A percentile compares a stretch with the other conserved stretches of the same genome.
These are phyloP conservation scores for Ivindomyrus marchei DNA, from an alignment of 2,113 vertebrate genomes.

Conservation along the genomic window DNA sequence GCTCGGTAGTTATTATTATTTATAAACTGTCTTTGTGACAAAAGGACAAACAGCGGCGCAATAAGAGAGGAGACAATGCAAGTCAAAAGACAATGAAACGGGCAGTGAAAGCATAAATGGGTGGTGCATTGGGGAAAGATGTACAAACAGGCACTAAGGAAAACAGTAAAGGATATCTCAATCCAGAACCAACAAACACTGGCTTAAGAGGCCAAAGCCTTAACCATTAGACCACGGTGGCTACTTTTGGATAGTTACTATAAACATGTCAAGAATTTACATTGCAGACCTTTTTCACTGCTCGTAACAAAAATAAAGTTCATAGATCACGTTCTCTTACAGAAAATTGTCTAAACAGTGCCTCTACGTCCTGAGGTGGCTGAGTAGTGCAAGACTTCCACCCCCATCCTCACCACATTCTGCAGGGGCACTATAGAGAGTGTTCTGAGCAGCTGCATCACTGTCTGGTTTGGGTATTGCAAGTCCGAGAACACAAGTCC, in stretches of 20 bases:
- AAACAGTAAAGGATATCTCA: background rate
- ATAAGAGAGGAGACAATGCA: background rate
- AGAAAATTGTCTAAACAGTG: background rate
- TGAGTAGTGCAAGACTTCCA: background rate
- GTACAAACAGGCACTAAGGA: background rate
- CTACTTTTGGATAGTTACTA: background rate
- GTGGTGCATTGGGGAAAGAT: background rate
- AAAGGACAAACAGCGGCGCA: background rate
- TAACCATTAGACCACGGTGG: background rate
- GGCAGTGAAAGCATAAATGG: background rate
- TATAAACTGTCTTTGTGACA: background rate
- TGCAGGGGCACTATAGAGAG: background rate
- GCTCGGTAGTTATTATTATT: background rate
- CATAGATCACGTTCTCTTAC: background rate
- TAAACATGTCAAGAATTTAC: background rate
- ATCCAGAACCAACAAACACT: background rate
- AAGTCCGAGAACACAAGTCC: background rate
- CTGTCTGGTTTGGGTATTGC: background rate
- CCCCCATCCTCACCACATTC: background rate
- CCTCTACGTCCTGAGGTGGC: background rate
- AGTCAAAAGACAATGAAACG: background rate
- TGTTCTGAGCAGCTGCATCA: background rate
- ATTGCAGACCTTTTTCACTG: background rate
- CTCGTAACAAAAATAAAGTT: background rate
- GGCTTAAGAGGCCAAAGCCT: background rate